Evolutionary conservation across 1,140 invertebrate genomes (phyloP), one percentile per base, ranked within the genome.

Genomic region (Drosophila santomea): DNA sequence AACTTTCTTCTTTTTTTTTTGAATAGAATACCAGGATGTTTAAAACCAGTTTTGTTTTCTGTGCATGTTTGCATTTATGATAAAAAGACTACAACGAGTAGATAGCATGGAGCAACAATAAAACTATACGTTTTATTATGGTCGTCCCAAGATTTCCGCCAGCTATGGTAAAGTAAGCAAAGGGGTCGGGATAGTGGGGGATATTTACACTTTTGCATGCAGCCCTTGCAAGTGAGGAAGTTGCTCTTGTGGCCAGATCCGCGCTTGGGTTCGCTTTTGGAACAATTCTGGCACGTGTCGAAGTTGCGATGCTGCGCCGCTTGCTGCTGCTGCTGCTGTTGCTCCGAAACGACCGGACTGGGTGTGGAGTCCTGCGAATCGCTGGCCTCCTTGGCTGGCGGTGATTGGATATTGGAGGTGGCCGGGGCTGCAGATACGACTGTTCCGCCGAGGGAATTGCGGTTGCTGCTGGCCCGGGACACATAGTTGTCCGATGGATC

Each of bases 401-500:
- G 32, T 20, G 64, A 66, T 12, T 45, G 47, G 2, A 23, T 32
- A 48, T n/a, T n/a, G 6, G 5, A 11, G 12, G 11, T 15, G 11
- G 35, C 20, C 5, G 25, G 23, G 0, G 11, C 17, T 17, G 52
- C 14, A n/a, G 32, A 4, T 3, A n/a, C 28, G 17, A 20, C 4
- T 0, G 59, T 8, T 17, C 23, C 25, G 39, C 25, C 47, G 14
- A 41, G 8, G 28, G 50, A 58, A 47, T 20, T 54, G 32, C 47
- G 45, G 23, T 66, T 52, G 45, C 47, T 67, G 57, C 47, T 66
- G 54, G 72, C 25, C 43, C 94, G 95, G 5, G 95, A 94, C n/a
- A 95, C 80, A 81, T 95, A 94, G 74, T 95, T 95, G 61, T 96
- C 95, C 0, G 95, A 96, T n/a, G 95, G 95, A 93, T 96, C 95